Base-by-base conservation (phyloP, 2,888 invertebrate genomes). In the Ophion slaviceki region DNA sequence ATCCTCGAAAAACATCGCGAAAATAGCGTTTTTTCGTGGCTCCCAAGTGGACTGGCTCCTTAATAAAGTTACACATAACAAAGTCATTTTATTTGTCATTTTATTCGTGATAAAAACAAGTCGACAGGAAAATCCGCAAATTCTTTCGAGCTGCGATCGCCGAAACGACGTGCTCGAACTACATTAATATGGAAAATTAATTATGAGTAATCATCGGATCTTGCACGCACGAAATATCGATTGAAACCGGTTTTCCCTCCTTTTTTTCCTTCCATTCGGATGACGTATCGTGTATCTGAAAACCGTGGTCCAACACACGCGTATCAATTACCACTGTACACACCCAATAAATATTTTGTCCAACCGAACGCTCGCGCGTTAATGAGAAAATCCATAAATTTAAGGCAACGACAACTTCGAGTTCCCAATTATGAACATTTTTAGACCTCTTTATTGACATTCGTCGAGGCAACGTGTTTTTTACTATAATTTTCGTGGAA, bases 311-410 rank as follows among this genome's bases (percentile, higher is more conserved):
- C 59, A 75, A 28, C 28, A 17, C n/a, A 2, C 68, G 62, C 36
- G 32, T 67, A 70, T 81, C 75, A 75, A 81, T 76, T 81, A 61
- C 76, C 76, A 24, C 32, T 45, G 36, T 45, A n/a, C 47, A 67
- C 57, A 14, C 66, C n/a, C 57, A 24, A 47, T 66, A 66, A 66
- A 36, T 53, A 76, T 45, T n/a, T 32, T 61, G 40, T 24, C 57
- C 61, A 40, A 61, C 40, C 57, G 32, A 72, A 72, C 32, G 32
- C 36, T 32, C 14, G 32, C n/a, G 20, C 32, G 28, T 36, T 17
- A 36, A 59, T n/a, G 2, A 36, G 57, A 59, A 57, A 17, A 59
- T 11, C 20, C 10, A 57, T 71, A 17, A 14, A n/a, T 28, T 28
- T 8, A 4, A 53, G 53, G 8, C 24, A 68, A 14, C 24, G 20